Evolutionary conservation across 2,888 invertebrate genomes (phyloP).

Genomic region (Apamea sordens): DNA sequence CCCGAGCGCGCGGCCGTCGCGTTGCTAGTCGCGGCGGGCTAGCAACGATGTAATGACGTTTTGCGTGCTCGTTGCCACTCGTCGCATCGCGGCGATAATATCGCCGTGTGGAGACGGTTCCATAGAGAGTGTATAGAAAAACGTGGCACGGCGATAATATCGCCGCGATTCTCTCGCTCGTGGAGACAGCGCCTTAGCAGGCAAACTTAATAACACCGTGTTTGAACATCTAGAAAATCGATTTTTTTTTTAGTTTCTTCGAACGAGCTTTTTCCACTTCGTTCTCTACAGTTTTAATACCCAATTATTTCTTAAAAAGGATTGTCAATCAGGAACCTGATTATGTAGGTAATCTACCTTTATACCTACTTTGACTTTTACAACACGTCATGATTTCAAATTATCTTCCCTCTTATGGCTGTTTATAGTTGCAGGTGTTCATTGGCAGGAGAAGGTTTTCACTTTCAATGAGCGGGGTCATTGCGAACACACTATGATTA

Average conservation of each 20-base stretch:
- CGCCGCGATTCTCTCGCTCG: too few species aligned
- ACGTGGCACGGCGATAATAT: too few species aligned
- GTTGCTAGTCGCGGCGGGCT: too few species aligned
- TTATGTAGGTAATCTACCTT: too few species aligned
- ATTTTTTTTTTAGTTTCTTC: neutral
- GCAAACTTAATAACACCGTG: conserved; percentile 2
- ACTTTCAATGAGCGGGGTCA: neutral
- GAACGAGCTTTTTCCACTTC: neutral
- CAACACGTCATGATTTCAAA: neutral
- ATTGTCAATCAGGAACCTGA: neutral
- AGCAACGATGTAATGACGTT: too few species aligned
- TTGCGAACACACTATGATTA: too few species aligned
- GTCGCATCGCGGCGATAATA: too few species aligned
- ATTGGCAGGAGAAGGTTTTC: neutral
- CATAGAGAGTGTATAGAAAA: too few species aligned
- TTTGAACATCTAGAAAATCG: conserved; percentile 9
- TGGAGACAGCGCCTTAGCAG: too few species aligned
- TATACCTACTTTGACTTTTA: neutral
- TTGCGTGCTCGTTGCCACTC: too few species aligned
- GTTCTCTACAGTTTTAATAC: neutral
- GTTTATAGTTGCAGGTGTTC: neutral
- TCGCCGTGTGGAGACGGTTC: too few species aligned
- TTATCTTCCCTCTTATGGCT: neutral
- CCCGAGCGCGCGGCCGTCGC: too few species aligned
- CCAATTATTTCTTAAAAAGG: conserved; percentile 3